Conservation (phyloP, 2,888 invertebrate species). For the Peribatodes rhomboidaria region DNA sequence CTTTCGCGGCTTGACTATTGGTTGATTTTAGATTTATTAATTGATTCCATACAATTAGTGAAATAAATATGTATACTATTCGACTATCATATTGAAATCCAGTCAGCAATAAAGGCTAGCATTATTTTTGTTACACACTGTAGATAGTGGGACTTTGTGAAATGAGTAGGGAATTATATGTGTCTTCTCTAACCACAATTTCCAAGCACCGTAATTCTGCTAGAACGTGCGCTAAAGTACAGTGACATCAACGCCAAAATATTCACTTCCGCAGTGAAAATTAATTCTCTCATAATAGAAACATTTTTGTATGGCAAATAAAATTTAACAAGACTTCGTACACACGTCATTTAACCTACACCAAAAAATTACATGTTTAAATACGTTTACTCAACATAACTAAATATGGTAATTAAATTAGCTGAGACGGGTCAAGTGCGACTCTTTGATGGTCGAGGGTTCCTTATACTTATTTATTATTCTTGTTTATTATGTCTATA, state of each 20-base stretch:
- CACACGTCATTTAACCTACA: conserved; percentile 74
- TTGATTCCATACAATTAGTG: too few species aligned
- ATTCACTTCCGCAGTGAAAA: conserved; percentile 53
- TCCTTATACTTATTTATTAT: conserved; percentile 45
- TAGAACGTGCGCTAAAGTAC: conserved; percentile 16
- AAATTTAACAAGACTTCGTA: conserved; percentile 67
- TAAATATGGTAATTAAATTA: conserved; percentile 73
- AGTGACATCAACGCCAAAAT: conserved; percentile 45
- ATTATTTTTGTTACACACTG: too few species aligned
- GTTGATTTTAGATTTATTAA: too few species aligned
- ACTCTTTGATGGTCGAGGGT: conserved; percentile 48
- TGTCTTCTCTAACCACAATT: neutral
- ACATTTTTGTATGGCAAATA: conserved; percentile 64
- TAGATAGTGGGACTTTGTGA: too few species aligned
- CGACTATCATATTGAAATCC: too few species aligned
- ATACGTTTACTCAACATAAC: conserved; percentile 69
- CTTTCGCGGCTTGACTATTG: too few species aligned
- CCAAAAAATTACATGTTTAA: conserved; percentile 70
- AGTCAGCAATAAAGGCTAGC: too few species aligned
- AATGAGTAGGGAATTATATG: too few species aligned
- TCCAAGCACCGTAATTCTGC: conserved; percentile 15
- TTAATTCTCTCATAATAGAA: conserved; percentile 47
- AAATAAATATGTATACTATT: too few species aligned
- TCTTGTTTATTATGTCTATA: neutral
- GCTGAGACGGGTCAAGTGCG: conserved; percentile 55